These are phyloP conservation scores for Orussus abietinus DNA, from an alignment of 1,140 invertebrate genomes.

Conservation along the genomic window DNA sequence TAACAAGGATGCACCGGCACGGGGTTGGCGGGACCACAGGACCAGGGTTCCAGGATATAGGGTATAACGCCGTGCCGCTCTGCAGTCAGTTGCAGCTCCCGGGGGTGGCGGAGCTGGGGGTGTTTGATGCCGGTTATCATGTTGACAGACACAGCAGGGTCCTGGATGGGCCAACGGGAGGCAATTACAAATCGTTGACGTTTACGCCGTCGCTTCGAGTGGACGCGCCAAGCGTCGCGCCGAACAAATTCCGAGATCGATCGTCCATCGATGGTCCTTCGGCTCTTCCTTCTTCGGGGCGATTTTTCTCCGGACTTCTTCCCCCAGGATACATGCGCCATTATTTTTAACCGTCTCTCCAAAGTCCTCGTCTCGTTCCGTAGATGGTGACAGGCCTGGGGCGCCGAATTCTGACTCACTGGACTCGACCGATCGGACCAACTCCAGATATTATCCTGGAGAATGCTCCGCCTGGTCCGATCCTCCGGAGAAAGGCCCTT, in stretches of 20 bases:
- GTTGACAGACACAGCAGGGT: slow-evolving; percentile 49
- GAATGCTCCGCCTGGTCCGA: too few relatives aligned
- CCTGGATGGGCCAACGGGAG: slow-evolving; percentile 35
- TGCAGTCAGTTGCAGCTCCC: slow-evolving; percentile 49
- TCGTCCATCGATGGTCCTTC: too few relatives aligned
- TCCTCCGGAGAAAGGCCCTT: too few relatives aligned
- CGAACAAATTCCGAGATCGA: background rate
- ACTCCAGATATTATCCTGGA: too few relatives aligned
- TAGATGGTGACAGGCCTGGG: too few relatives aligned
- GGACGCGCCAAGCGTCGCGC: background rate
- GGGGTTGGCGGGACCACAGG: slow-evolving; percentile 19
- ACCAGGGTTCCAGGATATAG: slow-evolving; percentile 18
- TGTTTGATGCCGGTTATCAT: slow-evolving; percentile 52
- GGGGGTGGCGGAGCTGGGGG: slow-evolving; percentile 28
- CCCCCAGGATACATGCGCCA: too few relatives aligned
- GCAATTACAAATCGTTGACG: slow-evolving; percentile 53
- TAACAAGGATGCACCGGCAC: slow-evolving; percentile 27
- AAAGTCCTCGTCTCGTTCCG: too few relatives aligned
- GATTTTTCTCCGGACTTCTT: too few relatives aligned
- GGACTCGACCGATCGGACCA: too few relatives aligned
- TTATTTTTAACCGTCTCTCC: too few relatives aligned
- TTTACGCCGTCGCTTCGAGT: slow-evolving; percentile 26
- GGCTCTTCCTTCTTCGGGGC: too few relatives aligned
- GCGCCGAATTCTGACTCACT: too few relatives aligned
- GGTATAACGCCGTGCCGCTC: slow-evolving; percentile 39